These are phyloP conservation scores for Triplophysa dalaica DNA, from an alignment of 2,113 vertebrate genomes.

Conservation along the genomic window DNA sequence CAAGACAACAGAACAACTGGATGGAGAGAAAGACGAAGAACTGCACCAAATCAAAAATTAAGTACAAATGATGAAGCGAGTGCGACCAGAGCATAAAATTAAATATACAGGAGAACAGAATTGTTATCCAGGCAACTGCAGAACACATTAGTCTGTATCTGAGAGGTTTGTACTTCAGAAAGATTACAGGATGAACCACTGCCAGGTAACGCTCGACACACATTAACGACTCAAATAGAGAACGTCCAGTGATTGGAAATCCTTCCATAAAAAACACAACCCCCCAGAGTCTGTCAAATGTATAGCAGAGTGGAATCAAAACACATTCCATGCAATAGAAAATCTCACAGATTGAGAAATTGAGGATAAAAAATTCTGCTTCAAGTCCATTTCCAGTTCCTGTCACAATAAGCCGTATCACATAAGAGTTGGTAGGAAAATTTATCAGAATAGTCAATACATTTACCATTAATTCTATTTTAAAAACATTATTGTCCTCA, in stretches of 20 bases:
- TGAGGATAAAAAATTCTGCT: conserved; percentile 35
- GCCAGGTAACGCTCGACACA: too few species aligned
- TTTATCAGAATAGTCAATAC: conserved; percentile 10
- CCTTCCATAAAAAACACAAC: not conserved
- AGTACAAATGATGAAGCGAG: not conserved
- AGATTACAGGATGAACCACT: conserved; percentile 4
- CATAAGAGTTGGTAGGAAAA: conserved; percentile 26
- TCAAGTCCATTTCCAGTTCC: conserved; percentile 28
- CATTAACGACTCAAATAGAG: conserved; percentile 5
- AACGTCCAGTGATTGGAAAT: not conserved
- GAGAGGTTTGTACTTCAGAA: conserved; percentile 34
- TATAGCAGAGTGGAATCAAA: not conserved
- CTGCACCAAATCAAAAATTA: not conserved
- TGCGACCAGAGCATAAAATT: not conserved
- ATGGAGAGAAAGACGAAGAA: not conserved
- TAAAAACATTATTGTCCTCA: not conserved
- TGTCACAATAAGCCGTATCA: conserved; percentile 37
- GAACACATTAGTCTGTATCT: conserved; percentile 30
- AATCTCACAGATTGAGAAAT: conserved; percentile 38
- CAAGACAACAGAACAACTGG: not conserved
- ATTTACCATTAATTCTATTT: not conserved
- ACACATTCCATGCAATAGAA: not conserved
- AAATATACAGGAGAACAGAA: not conserved
- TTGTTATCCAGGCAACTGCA: conserved; percentile 12
- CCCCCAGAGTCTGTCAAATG: not conserved